These are phyloP conservation scores for Agrypnia vestita DNA, from an alignment of 1,140 invertebrate genomes.

Conservation along the genomic window DNA sequence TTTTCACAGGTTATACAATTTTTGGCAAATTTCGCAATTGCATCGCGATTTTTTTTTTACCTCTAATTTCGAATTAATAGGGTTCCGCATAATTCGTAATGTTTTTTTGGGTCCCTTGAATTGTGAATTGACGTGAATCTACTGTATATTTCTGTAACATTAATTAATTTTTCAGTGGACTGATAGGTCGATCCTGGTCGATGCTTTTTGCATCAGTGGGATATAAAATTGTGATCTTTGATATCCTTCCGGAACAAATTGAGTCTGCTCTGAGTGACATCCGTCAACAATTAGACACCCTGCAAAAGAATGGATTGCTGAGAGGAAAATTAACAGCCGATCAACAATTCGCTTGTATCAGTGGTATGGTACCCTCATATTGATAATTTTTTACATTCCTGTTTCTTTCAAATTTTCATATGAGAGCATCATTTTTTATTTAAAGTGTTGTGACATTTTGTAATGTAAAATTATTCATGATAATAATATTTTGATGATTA, in stretches of 20 bases:
- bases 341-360: conserved; percentile 86
- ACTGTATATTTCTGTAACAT: background rate
- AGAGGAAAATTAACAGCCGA: conserved; percentile 82
- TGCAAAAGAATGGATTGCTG: conserved; percentile 82
- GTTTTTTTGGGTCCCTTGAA: background rate
- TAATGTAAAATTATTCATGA: no score
- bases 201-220: conserved; percentile 96
- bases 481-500: no score
- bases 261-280: conserved; percentile 83
- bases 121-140: background rate
- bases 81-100: no score
- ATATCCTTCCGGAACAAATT: conserved; percentile 85
- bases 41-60: background rate
- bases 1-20: background rate
- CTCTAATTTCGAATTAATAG: no score
- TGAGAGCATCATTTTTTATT: no score
- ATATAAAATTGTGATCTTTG: conserved; percentile 89
- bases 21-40: background rate
- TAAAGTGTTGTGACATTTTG: no score
- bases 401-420: no score
- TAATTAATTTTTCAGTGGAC: conserved; percentile 78
- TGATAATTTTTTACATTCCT: no score
- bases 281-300: conserved; percentile 79
- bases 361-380: conserved; percentile 73
- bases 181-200: conserved; percentile 95